A percentile compares a stretch with the other conserved stretches of the same genome.
These are phyloP conservation scores for Bostrychus sinensis DNA, from an alignment of 2,113 vertebrate species.

Conservation along the genomic window DNA sequence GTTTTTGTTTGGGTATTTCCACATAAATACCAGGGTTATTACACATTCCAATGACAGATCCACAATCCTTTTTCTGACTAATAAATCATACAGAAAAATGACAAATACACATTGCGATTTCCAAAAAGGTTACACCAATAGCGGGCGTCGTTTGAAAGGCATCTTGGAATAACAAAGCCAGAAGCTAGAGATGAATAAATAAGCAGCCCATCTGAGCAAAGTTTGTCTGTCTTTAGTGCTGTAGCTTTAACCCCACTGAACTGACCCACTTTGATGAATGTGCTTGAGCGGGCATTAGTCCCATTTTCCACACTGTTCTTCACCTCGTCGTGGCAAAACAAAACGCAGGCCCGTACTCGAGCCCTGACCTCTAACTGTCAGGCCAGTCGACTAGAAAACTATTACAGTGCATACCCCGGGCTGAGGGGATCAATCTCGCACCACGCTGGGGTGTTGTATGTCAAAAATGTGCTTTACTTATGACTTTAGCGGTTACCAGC, in stretches of 20 bases:
- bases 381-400: slow-evolving; percentile 28
- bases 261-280: slow-evolving; percentile 45
- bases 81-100: slow-evolving; percentile 37
- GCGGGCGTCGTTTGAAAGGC: slow-evolving; percentile 34
- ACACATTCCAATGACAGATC: slow-evolving; percentile 54
- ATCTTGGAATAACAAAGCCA: slow-evolving; percentile 42
- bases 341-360: slow-evolving; percentile 38
- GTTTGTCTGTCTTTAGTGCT: slow-evolving; percentile 26
- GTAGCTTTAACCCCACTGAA: slow-evolving; percentile 56
- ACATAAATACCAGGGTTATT: slow-evolving; percentile 63
- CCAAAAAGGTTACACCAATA: slow-evolving; percentile 47
- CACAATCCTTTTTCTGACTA: slow-evolving; percentile 25
- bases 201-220: slow-evolving; percentile 32
- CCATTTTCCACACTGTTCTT: slow-evolving; percentile 27
- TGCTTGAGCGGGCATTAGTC: slow-evolving; percentile 29
- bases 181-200: slow-evolving; percentile 46
- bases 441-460: slow-evolving; percentile 19
- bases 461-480: slow-evolving; percentile 20
- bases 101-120: slow-evolving; percentile 47
- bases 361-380: slow-evolving; percentile 33
- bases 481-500: slow-evolving; percentile 11
- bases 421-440: slow-evolving; percentile 22
- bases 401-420: slow-evolving; percentile 34
- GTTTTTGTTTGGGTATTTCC: slow-evolving; percentile 53
- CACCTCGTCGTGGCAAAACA: slow-evolving; percentile 47